A percentile compares a stretch with the other conserved stretches of the same genome.
Conservation (phyloP, 2,113 vertebrate species). For the Tachycineta bicolor region DNA sequence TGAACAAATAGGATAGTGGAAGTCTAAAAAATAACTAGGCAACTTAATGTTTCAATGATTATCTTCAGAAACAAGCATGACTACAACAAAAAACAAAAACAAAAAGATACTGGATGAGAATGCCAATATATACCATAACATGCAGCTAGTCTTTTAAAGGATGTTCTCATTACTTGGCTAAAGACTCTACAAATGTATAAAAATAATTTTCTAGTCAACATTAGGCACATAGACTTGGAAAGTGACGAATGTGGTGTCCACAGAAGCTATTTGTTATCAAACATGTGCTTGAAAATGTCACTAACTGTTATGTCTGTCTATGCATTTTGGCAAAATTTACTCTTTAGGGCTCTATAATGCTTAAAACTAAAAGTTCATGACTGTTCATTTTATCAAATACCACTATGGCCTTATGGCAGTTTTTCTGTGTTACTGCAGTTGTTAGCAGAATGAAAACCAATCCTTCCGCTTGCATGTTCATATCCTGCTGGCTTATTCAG, state of each 20-base stretch:
- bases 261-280: neutral
- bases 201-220: neutral
- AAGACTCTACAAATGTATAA: neutral
- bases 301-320: neutral
- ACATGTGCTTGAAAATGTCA: neutral
- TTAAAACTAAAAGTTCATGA: neutral
- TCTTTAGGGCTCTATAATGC: neutral
- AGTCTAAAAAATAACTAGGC: neutral
- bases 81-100: neutral
- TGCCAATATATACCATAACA: neutral
- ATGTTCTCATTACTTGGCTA: neutral
- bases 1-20: rapidly evolving
- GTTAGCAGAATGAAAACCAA: neutral
- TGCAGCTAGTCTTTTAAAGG: neutral
- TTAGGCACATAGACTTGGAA: neutral
- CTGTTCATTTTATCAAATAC: neutral
- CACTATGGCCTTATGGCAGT: neutral
- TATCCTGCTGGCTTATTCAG: neutral
- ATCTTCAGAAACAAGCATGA: neutral
- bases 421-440: neutral
- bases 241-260: rapidly evolving
- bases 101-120: neutral
- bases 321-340: neutral
- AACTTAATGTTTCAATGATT: neutral
- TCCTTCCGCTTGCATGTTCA: neutral